phyloP scores from a whole-genome alignment of 2,113 vertebrate genomes.

The Toxostoma redivivum region DNA sequence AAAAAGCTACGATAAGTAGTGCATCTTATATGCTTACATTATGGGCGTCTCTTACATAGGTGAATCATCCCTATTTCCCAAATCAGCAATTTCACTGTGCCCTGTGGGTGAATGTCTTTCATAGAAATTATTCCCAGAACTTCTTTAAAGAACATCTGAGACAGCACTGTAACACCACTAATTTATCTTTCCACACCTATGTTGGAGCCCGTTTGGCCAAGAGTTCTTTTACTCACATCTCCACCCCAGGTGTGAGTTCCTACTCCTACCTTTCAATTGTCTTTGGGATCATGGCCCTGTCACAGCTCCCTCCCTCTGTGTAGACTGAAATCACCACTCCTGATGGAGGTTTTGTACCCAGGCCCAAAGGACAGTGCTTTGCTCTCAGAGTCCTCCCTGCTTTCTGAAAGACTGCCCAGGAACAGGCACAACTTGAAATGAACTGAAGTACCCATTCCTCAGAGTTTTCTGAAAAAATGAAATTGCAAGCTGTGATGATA shows the following conservation, averaged over 20 bases:
- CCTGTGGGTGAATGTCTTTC: conserved; percentile 57
- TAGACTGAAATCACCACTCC: background rate
- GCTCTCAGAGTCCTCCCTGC: background rate
- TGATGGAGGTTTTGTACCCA: background rate
- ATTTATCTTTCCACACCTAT: conserved; percentile 16
- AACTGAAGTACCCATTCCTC: background rate
- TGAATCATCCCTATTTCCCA: conserved; percentile 53
- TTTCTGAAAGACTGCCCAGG: background rate
- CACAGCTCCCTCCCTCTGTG: background rate
- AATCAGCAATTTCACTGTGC: conserved; percentile 56
- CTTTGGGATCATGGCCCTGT: background rate
- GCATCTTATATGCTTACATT: conserved; percentile 24
- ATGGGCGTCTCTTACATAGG: conserved; percentile 22
- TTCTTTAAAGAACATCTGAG: conserved; percentile 48
- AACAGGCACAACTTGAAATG: background rate
- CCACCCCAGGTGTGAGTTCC: background rate
- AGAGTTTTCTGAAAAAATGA: background rate
- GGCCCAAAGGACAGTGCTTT: background rate
- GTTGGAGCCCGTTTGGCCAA: background rate
- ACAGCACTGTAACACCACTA: conserved; percentile 17
- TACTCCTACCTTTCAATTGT: background rate
- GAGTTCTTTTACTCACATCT: background rate
- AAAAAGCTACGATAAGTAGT: conserved; percentile 18
- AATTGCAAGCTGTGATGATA: background rate
- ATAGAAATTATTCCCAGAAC: conserved; percentile 35